phyloP scores from a whole-genome alignment of 2,797 vertebrate genomes.

The Enoplosus armatus region DNA sequence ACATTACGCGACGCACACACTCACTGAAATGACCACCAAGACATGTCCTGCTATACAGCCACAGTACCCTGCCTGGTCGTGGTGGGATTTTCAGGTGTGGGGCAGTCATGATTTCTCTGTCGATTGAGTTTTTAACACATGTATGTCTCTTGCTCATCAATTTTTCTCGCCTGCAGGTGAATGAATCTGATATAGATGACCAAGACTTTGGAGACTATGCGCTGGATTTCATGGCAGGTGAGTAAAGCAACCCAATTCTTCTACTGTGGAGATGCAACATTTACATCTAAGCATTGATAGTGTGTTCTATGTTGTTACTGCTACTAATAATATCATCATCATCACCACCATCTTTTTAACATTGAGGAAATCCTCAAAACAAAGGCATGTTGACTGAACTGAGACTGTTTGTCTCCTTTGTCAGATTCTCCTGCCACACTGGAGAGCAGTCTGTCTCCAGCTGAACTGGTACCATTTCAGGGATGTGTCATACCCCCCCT shows the following conservation, averaged over 20 bases:
- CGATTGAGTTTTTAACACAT: fast-evolving
- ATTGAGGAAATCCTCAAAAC: not conserved
- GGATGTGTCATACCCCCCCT: constrained; percentile 80
- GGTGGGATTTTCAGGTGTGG: constrained; percentile 75
- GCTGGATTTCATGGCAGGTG: constrained; percentile 88
- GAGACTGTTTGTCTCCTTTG: constrained; percentile 27
- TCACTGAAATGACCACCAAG: constrained; percentile 57
- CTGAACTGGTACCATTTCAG: constrained; percentile 76
- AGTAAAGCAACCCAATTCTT: constrained; percentile 59
- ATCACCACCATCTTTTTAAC: not conserved
- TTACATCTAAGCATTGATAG: not conserved
- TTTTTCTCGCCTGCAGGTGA: constrained; percentile 76
- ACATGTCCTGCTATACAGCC: constrained; percentile 44
- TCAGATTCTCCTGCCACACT: constrained; percentile 85
- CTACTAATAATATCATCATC: not conserved
- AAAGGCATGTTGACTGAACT: not conserved
- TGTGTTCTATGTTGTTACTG: not conserved
- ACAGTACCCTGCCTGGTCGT: constrained; percentile 43
- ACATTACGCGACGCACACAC: constrained; percentile 22
- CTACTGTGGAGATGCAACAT: not conserved
- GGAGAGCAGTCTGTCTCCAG: constrained; percentile 81
- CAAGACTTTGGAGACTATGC: constrained; percentile 88
- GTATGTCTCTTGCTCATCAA: not conserved
- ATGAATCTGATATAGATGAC: constrained; percentile 78
- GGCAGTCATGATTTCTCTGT: not conserved